Base-by-base conservation (phyloP, 1,140 invertebrate genomes). In the Bombus waltoni region DNA sequence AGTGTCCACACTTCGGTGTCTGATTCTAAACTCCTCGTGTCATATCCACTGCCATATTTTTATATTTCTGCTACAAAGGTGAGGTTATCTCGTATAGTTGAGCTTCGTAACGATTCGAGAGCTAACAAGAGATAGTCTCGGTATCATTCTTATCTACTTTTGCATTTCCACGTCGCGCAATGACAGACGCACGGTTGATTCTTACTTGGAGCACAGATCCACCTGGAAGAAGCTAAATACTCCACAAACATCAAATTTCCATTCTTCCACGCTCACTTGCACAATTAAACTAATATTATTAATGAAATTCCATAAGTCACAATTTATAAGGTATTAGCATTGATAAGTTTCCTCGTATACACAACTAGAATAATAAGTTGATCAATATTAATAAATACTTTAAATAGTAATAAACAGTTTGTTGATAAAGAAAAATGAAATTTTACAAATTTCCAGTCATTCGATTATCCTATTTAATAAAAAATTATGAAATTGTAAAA, bases 111-210 rank as follows among this genome's bases (percentile, higher is more conserved):
- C 59, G 59, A 62, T 28, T 62, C 28, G 28, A 62, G 59, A 62
- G 59, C 28, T 13, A n/a, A n/a, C 59, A n/a, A 62, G 59, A 62
- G 28, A 10, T n/a, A n/a, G 28, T 62, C 59, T n/a, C 59, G 28
- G 59, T 62, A 62, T 62, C 59, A 62, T 62, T 62, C 28, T 62
- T 62, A 62, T 62, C 59, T n/a, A 62, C 59, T 62, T 62, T 62
- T 62, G 28, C 59, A 62, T 62, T 62, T 28, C 28, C 59, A 66
- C 65, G 13, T 66, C n/a, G 65, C 65, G 15, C 28, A 62, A 62
- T n/a, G 28, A 62, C 59, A 28, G 22, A n/a, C 59, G 4, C 59
- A 62, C 59, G 28, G 59, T 62, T 28, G 59, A 62, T 62, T 62
- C 28, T 62, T n/a, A 62, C 28, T 62, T n/a, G 10, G 59, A 62